Evolutionary conservation across 2,888 invertebrate genomes (phyloP), one percentile per base, ranked within the genome.

Genomic region (Achlya flavicornis): DNA sequence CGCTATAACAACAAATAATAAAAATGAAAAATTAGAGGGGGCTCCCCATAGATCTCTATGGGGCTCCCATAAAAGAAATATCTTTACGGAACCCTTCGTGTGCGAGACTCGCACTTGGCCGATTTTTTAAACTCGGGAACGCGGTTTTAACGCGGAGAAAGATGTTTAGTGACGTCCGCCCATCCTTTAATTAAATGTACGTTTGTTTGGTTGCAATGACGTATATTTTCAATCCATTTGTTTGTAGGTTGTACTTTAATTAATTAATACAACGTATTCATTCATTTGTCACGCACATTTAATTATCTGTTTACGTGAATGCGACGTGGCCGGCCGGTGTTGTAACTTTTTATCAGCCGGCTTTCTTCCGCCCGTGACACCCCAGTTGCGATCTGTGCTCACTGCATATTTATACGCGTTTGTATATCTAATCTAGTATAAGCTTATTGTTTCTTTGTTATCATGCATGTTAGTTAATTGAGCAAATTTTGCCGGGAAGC

Each of bases 341-440:
- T 65, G 70, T 73, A 76, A 76, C 73, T 78, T 78, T 79, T 76
- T 74, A 82, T 85, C 82, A 84, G 81, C 73, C 81, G 83, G 86
- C 87, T 91, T 91, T 91, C 90, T 87, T 87, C 84, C 85, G 83
- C 69, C 83, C 87, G 90, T 91, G 86, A 91, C 86, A 91, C 80
- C 85, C 91, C 84, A 90, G 84, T 92, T 91, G 78, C 87, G 80
- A 90, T 91, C 79, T 87, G 81, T 90, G 90, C 77, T 81, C 81
- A 71, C 76, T 69, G 80, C 82, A 53, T 53, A 41, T 12, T 41
- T 12, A 41, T 6, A 7, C 12, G 12, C 3, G 2, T 26, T 26
- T 26, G 19, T 53, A 53, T 53, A 19, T 16, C 19, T 53, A 4
- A 19, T 16, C 19, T 53, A 4, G 53, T 53, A 53, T 53, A 19